Evolutionary conservation across 1,140 invertebrate species (phyloP).

Genomic region (Trichonephila clavata): DNA sequence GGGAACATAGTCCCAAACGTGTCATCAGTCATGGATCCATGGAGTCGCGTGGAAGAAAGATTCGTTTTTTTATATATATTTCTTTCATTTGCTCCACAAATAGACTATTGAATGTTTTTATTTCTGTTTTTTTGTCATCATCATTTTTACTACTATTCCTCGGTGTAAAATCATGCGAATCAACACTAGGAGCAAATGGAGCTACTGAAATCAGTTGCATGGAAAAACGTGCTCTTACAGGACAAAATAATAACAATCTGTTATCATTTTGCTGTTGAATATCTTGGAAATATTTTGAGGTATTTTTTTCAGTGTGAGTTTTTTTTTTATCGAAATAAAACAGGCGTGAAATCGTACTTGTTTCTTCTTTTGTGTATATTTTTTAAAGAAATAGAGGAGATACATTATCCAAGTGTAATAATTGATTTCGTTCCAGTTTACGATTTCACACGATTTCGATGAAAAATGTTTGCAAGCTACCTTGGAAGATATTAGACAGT

Average conservation of each 20-base stretch:
- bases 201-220: neutral
- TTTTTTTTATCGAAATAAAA: conserved; percentile 28
- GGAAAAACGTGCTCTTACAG: conserved; percentile 39
- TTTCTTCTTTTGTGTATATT: neutral
- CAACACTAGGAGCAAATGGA: conserved; percentile 41
- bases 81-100: conserved; percentile 17
- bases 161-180: conserved; percentile 65
- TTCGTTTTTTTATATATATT: neutral
- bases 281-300: neutral
- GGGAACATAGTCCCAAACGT: conserved; percentile 70
- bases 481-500: too few relatives aligned
- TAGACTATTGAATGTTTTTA: conserved; percentile 39
- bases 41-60: conserved; percentile 60
- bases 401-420: neutral
- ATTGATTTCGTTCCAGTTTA: conserved; percentile 41
- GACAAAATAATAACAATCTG: neutral
- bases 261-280: conserved; percentile 50
- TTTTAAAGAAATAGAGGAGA: neutral
- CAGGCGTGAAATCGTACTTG: conserved; percentile 52
- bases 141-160: conserved; percentile 35
- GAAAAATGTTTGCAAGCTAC: neutral
- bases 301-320: neutral
- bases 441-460: neutral
- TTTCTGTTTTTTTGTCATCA: conserved; percentile 1
- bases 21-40: conserved; percentile 74